Evolutionary conservation across 2,888 invertebrate species (phyloP), one percentile per base, ranked within the genome.

Genomic region (Bibio marci): DNA sequence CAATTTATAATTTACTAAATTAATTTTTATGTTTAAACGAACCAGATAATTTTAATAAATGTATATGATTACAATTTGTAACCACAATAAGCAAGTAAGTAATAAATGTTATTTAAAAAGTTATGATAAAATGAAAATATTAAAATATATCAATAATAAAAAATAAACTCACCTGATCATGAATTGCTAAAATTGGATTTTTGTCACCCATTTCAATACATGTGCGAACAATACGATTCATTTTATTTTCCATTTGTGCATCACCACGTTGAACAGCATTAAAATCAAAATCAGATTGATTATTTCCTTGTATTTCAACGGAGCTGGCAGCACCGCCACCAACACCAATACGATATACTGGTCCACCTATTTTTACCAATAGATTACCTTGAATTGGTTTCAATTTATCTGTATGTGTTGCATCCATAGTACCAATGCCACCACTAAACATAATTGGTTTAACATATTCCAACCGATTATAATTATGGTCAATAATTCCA

Each of bases 361-460:
- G 97, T 0, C 97, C 97, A 12, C 97, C 97, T 34, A 98, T 71
- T 67, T 98, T 97, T 2, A 91, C 83, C 37, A 98, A 72, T 53
- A 83, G 67, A 79, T 91, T 88, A 11, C 86, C 91, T 63, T 75
- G 71, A 51, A 75, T 65, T 0, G 92, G 82, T 37, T 67, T 61
- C 31, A 75, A 60, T 63, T 95, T 95, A 37, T 74, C 65, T 1
- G 80, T 76, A 78, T 88, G 83, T 19, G 65, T 59, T 3, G 79
- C 76, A 44, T 90, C 85, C 73, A 97, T 82, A 39, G 78, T 78
- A 3, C 97, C 97, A 44, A 97, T 73, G 19, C 97, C 95, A 35
- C 85, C 97, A 52, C 91, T 94, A 55, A 98, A 97, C 95, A 98
- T 95, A 42, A 98, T 95, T 0, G 97, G 97, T 55, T 98, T 98